These are phyloP conservation scores for Caenorhabditis sp. DNA, from an alignment of 2,888 invertebrate species.

Conservation along the genomic window DNA sequence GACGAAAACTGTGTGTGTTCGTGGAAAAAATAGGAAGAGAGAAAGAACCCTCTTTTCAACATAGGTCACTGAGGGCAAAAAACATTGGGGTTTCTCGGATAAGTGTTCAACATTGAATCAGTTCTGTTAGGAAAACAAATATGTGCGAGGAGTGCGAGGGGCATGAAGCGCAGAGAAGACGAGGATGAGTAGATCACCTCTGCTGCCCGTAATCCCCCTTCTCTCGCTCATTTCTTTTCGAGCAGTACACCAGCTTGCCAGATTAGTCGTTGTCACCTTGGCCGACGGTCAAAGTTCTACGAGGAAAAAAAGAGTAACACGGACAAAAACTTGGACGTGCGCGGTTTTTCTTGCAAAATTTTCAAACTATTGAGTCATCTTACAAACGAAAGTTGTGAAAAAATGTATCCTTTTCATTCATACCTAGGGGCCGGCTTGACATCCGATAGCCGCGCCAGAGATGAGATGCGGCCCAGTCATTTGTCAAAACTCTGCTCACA, in stretches of 20 bases:
- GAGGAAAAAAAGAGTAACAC: background rate
- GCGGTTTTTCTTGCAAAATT: conserved; percentile 24
- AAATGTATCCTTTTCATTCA: conserved; percentile 52
- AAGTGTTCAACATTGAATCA: conserved; percentile 55
- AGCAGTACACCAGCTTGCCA: background rate
- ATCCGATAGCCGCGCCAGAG: conserved; percentile 52
- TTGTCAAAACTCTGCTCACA: conserved; percentile 47
- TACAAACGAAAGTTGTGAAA: conserved; percentile 46
- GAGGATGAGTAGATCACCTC: conserved; percentile 33
- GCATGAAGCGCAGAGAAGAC: conserved; percentile 37
- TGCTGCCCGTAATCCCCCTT: conserved; percentile 21
- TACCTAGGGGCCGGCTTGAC: conserved; percentile 46
- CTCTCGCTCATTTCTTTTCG: conserved; percentile 6
- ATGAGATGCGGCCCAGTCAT: conserved; percentile 39
- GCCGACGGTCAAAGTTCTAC: conserved; percentile 34
- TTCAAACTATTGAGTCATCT: conserved; percentile 7
- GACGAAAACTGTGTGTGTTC: conserved; percentile 9
- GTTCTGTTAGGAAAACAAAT: conserved; percentile 45
- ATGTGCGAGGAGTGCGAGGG: conserved; percentile 13
- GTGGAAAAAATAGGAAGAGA: conserved; percentile 1
- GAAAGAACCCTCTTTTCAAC: conserved; percentile 34
- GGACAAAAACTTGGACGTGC: background rate
- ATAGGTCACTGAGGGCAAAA: conserved; percentile 32
- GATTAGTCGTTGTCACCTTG: conserved; percentile 5
- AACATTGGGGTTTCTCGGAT: conserved; percentile 33